These are phyloP conservation scores for Kobus ellipsiprymnus DNA, from an alignment of 2,113 vertebrate species.

Conservation along the genomic window DNA sequence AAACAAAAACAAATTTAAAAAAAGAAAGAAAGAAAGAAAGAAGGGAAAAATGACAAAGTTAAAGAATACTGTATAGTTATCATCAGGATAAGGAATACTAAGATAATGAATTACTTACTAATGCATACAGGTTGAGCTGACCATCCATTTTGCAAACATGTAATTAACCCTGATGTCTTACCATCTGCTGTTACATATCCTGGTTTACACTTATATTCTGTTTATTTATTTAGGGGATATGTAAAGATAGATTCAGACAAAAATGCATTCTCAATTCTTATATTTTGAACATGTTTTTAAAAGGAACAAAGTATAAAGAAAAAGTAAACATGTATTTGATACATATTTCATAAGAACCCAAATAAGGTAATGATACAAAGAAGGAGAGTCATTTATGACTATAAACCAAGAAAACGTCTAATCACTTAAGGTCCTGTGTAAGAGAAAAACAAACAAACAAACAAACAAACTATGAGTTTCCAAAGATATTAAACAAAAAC, in stretches of 20 bases:
- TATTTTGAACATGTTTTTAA: constrained; percentile 5
- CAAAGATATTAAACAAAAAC: neutral
- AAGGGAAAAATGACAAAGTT: neutral
- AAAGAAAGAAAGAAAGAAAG: neutral
- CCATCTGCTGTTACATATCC: constrained; percentile 70
- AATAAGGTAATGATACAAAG: neutral
- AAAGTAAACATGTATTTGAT: neutral
- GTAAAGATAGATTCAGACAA: fast-evolving
- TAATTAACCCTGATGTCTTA: neutral
- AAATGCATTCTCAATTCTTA: constrained; percentile 32
- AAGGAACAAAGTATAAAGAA: neutral
- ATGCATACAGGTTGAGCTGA: constrained; percentile 68
- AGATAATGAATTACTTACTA: constrained; percentile 67
- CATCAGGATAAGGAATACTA: neutral
- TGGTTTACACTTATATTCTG: fast-evolving
- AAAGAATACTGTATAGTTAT: neutral
- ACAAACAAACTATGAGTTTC: neutral
- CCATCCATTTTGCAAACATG: constrained; percentile 66
- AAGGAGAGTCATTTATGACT: neutral
- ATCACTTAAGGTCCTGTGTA: neutral
- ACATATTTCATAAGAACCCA: neutral
- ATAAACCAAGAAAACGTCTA: neutral
- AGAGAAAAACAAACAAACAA: neutral
- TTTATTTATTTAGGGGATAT: fast-evolving
- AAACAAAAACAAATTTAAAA: too few relatives aligned